Evolutionary conservation across 2,888 invertebrate genomes (phyloP).

Genomic region (Cinara cedri): DNA sequence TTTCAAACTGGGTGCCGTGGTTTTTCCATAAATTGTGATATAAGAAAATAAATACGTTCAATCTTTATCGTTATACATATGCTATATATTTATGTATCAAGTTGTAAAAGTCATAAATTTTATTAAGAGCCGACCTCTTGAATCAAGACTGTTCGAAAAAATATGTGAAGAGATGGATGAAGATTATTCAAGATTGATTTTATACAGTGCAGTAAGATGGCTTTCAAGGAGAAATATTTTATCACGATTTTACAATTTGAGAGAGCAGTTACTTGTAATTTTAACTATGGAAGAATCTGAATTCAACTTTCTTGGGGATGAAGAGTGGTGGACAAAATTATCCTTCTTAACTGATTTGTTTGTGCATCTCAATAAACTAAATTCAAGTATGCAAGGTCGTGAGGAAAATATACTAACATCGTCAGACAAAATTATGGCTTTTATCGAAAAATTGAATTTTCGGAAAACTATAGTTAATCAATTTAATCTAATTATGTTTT

Average conservation of each 20-base stretch:
- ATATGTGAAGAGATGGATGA: too few relatives aligned
- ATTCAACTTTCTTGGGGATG: too few relatives aligned
- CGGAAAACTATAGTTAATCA: conserved; percentile 25
- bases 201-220: conserved; percentile 16
- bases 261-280: too few relatives aligned
- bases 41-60: too few relatives aligned
- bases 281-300: conserved; percentile 19
- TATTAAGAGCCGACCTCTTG: conserved; percentile 19
- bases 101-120: conserved; percentile 23
- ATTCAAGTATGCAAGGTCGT: conserved; percentile 28
- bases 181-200: too few relatives aligned
- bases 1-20: too few relatives aligned
- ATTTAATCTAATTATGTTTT: conserved; percentile 16
- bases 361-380: too few relatives aligned
- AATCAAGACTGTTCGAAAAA: too few relatives aligned
- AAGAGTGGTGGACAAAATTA: conserved; percentile 26
- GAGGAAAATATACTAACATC: conserved; percentile 28
- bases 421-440: too few relatives aligned
- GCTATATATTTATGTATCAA: too few relatives aligned
- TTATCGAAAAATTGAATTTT: conserved; percentile 4
- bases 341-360: conserved; percentile 35
- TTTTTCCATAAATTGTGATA: too few relatives aligned
- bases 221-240: conserved; percentile 1
- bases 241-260: conserved; percentile 24
- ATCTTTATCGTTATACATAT: too few relatives aligned